These are phyloP conservation scores for Micrastur ruficollis DNA, from an alignment of 2,797 vertebrate genomes.

Conservation along the genomic window DNA sequence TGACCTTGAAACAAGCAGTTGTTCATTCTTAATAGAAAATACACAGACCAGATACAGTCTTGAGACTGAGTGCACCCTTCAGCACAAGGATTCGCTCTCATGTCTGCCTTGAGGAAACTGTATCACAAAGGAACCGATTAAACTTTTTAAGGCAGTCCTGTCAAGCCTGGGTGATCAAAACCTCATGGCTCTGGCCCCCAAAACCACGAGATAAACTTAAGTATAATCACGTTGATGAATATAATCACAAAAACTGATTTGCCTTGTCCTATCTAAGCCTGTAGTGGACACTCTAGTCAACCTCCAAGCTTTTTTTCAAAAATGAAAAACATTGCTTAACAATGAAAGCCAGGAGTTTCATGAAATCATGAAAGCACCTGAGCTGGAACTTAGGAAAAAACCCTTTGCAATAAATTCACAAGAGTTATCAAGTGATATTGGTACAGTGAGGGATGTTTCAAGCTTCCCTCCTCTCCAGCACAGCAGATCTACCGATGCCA, in stretches of 20 bases:
- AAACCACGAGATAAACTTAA: background rate
- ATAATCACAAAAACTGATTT: background rate
- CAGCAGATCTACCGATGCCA: background rate
- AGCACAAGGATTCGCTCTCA: background rate
- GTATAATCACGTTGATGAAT: background rate
- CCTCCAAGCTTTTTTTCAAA: background rate
- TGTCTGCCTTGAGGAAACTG: background rate
- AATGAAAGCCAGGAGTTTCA: background rate
- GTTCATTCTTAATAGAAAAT: background rate
- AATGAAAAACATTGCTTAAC: background rate
- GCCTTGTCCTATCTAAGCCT: background rate
- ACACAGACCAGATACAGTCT: background rate
- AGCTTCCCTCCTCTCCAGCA: background rate
- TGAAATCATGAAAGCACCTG: background rate
- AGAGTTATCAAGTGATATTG: background rate
- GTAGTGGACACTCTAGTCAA: background rate
- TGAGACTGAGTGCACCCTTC: background rate
- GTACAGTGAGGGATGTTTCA: background rate
- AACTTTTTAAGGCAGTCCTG: background rate
- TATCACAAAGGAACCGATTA: background rate
- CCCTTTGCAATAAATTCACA: background rate
- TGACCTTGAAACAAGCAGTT: conserved; percentile 6
- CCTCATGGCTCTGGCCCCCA: background rate
- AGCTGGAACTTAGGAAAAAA: background rate
- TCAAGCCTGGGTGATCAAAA: background rate